These are phyloP conservation scores for Nezara viridula DNA, from an alignment of 2,888 invertebrate species.

Conservation along the genomic window DNA sequence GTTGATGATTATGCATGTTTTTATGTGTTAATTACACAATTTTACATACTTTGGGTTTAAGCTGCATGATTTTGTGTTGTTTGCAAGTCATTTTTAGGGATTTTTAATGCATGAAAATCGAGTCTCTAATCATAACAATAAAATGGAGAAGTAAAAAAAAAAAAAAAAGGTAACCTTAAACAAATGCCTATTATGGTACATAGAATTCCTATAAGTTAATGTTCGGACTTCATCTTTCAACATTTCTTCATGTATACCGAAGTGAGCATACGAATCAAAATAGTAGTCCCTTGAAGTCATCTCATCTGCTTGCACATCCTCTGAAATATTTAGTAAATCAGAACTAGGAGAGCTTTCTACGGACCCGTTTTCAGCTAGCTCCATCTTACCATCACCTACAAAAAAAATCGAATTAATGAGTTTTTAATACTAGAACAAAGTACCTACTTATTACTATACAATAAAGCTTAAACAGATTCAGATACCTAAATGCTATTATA, in stretches of 20 bases:
- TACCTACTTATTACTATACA: neutral
- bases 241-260: slow-evolving; percentile 99
- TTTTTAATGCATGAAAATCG: no score
- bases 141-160: neutral
- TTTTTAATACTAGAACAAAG: neutral
- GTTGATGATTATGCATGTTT: no score
- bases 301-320: slow-evolving; percentile 84
- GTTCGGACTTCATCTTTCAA: slow-evolving; percentile 99
- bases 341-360: slow-evolving; percentile 50
- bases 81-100: no score
- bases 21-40: no score
- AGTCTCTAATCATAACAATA: no score
- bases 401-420: neutral
- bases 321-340: slow-evolving; percentile 19
- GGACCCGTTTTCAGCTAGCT: slow-evolving; percentile 53
- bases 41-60: no score
- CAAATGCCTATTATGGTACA: slow-evolving; percentile 99
- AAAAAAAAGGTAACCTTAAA: slow-evolving; percentile 75
- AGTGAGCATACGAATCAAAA: slow-evolving; percentile 99
- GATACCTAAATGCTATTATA: no score
- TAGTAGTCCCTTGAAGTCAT: slow-evolving; percentile 99
- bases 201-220: slow-evolving; percentile 97
- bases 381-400: slow-evolving; percentile 53
- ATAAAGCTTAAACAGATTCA: no score
- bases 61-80: no score